phyloP scores from a whole-genome alignment of 2,797 vertebrate species.

The Xenentodon cancila region DNA sequence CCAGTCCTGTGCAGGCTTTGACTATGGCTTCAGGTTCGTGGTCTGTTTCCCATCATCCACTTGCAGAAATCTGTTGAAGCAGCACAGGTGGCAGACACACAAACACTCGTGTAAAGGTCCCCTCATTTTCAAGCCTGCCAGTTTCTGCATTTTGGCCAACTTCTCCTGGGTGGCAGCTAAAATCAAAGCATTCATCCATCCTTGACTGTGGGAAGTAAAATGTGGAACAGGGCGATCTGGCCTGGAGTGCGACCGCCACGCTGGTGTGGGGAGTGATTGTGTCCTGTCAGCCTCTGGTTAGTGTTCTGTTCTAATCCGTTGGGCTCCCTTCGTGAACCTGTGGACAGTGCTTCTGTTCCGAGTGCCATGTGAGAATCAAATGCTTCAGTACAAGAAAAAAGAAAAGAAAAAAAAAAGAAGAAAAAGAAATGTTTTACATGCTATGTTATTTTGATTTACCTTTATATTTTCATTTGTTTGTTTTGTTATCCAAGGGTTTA shows the following conservation, averaged over 20 bases:
- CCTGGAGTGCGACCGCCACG: conserved; percentile 69
- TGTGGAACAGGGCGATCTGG: conserved; percentile 43
- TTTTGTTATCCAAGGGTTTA: conserved; percentile 81
- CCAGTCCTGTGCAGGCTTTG: conserved; percentile 63
- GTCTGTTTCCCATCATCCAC: conserved; percentile 54
- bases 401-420: conserved; percentile 16
- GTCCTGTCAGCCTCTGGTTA: conserved; percentile 79
- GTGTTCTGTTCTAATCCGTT: conserved; percentile 82
- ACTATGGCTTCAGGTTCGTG: conserved; percentile 55
- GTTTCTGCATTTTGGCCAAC: conserved; percentile 41
- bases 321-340: conserved; percentile 83
- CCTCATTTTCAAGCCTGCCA: conserved; percentile 47
- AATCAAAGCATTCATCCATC: conserved; percentile 67
- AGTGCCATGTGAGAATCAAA: conserved; percentile 83
- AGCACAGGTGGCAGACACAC: conserved; percentile 58
- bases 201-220: conserved; percentile 53
- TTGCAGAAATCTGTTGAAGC: conserved; percentile 50
- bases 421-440: conserved; percentile 76
- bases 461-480: conserved; percentile 60
- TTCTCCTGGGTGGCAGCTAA: conserved; percentile 70
- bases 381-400: conserved; percentile 67
- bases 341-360: conserved; percentile 81
- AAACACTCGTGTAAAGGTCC: conserved; percentile 30
- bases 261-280: conserved; percentile 81
- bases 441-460: conserved; percentile 77